Evolutionary conservation across 2,888 invertebrate species (phyloP).

Genomic region (Agriopis marginaria): DNA sequence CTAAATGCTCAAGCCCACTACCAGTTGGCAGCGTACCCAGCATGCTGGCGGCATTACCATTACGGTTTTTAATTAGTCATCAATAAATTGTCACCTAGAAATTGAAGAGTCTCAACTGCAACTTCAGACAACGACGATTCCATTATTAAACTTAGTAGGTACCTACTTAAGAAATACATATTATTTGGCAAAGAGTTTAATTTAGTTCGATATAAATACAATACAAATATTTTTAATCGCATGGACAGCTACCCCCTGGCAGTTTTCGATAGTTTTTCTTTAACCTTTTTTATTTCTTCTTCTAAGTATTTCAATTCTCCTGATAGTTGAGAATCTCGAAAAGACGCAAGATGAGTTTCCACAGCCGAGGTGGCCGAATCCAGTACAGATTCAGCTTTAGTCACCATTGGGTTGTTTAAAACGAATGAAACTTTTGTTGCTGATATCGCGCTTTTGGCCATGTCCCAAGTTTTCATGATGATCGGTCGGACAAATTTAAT

Average conservation of each 20-base stretch:
- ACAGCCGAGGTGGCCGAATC: slow-evolving; percentile 48
- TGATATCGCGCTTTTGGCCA: slow-evolving; percentile 57
- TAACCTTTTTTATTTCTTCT: slow-evolving; percentile 64
- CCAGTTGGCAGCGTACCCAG: no score
- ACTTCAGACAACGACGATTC: neutral
- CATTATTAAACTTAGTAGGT: neutral
- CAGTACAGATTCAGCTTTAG: slow-evolving; percentile 59
- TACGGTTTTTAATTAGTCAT: neutral
- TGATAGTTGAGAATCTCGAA: slow-evolving; percentile 62
- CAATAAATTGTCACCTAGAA: neutral
- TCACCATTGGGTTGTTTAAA: slow-evolving; percentile 61
- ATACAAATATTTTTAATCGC: neutral
- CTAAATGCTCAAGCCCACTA: no score
- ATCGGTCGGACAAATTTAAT: slow-evolving; percentile 64
- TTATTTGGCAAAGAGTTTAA: neutral
- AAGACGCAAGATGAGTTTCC: slow-evolving; percentile 51
- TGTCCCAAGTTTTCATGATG: slow-evolving; percentile 63
- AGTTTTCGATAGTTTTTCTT: slow-evolving; percentile 49
- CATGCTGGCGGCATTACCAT: no score
- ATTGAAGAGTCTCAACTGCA: neutral
- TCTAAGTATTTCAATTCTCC: slow-evolving; percentile 68
- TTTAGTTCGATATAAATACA: neutral
- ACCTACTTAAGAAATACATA: neutral
- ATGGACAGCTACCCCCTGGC: neutral
- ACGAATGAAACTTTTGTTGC: slow-evolving; percentile 60